Evolutionary conservation across 1,140 invertebrate genomes (phyloP), one percentile per base, ranked within the genome.

Genomic region (Drosophila aff.): DNA sequence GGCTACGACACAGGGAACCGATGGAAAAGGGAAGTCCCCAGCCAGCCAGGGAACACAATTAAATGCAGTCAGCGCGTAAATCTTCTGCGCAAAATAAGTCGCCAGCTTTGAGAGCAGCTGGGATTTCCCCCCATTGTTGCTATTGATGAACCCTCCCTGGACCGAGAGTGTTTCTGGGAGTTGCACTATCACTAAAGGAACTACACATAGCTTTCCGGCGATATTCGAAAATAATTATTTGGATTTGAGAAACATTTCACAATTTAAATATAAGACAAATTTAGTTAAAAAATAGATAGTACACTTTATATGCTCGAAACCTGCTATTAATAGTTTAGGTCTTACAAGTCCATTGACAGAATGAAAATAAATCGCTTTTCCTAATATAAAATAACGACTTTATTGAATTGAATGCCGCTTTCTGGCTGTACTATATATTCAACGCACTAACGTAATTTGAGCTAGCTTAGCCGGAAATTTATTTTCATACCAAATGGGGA

Each of bases 1-100:
- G 13, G 40, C 21, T 41, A 55, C 26, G 15, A 28, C 57, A 50
- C 16, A 44, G 50, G 31, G 36, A 49, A 41, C 7, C 7, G 46
- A 21, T n/a, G n/a, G 13, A 33, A 52, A 28, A 10, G 36, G 21
- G 16, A 43, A 64, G 23, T 21, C 31, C 50, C 8, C 18, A 23
- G 31, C 18, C 18, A 38, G 52, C 13, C 52, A 38, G 44, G 21
- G 31, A 26, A 63, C 58, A 62, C 58, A 75, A 75, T 75, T 74
- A 75, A 74, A 73, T 75, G 69, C 58, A 75, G 69, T 33, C 49
- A 74, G n/a, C 33, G 49, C 69, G 55, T 75, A 75, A 75, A 74
- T 75, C 58, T 74, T 74, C 11, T 3, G 2, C 16, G 8, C 41
- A 36, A 74, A 75, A 53, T 55, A 75, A 74, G 68, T 74, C 55